Evolutionary conservation across 2,888 invertebrate species (phyloP).

Genomic region (Drosophila trichaetosa): DNA sequence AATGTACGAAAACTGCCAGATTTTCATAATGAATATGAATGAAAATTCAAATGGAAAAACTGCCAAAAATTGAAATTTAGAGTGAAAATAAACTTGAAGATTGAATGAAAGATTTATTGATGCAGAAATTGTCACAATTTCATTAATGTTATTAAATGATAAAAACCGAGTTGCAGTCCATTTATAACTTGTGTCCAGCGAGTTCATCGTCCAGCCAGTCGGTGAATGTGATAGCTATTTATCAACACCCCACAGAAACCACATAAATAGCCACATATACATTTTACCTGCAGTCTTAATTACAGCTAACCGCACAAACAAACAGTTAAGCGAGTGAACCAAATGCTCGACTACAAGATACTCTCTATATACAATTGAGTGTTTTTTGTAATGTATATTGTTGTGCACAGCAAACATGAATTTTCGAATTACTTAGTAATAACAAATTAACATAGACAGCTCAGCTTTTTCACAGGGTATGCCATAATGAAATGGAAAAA

Average conservation of each 20-base stretch:
- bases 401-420: neutral
- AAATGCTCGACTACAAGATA: neutral
- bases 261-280: constrained; percentile 14
- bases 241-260: constrained; percentile 34
- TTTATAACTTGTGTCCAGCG: constrained; percentile 10
- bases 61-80: neutral
- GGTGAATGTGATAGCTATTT: constrained; percentile 38
- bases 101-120: neutral
- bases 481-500: neutral
- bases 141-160: neutral
- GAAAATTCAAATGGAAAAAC: constrained; percentile 7
- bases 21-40: constrained; percentile 44
- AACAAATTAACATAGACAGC: neutral
- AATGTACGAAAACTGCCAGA: constrained; percentile 45
- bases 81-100: neutral
- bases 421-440: neutral
- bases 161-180: neutral
- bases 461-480: constrained; percentile 10
- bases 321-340: neutral
- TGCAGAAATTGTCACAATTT: neutral
- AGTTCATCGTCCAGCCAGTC: constrained; percentile 38
- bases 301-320: constrained; percentile 46
- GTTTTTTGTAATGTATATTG: neutral
- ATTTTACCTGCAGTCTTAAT: constrained; percentile 51
- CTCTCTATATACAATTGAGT: neutral